Evolutionary conservation across 2,797 vertebrate genomes (phyloP).

Genomic region (Chaunax sp.): DNA sequence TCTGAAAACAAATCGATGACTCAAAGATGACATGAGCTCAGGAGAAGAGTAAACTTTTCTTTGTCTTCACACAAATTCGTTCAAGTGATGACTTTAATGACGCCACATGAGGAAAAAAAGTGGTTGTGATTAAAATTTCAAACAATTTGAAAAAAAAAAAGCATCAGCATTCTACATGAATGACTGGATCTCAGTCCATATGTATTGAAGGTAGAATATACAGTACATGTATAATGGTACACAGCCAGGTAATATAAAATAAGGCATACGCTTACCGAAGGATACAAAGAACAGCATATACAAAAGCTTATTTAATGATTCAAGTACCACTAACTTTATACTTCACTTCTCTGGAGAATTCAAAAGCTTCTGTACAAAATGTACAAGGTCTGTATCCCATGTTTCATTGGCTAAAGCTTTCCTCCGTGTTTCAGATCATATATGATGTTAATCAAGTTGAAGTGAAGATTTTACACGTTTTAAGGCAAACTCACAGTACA

Average conservation of each 20-base stretch:
- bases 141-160: constrained; percentile 20
- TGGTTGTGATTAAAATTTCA: background rate
- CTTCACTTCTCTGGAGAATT: constrained; percentile 63
- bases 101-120: background rate
- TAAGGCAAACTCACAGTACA: constrained; percentile 4
- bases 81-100: background rate
- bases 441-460: constrained; percentile 5
- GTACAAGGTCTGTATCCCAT: constrained; percentile 78
- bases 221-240: constrained; percentile 67
- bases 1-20: background rate
- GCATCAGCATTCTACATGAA: constrained; percentile 11
- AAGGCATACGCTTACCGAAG: constrained; percentile 42
- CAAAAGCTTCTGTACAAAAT: constrained; percentile 80
- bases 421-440: constrained; percentile 21
- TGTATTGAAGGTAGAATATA: constrained; percentile 74
- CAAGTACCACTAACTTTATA: constrained; percentile 82
- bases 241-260: constrained; percentile 69
- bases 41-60: background rate
- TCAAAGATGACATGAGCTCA: background rate
- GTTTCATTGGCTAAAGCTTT: constrained; percentile 33
- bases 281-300: constrained; percentile 73
- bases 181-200: constrained; percentile 47
- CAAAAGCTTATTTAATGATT: constrained; percentile 79
- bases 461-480: constrained; percentile 16
- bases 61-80: background rate